Evolutionary conservation across 37 sponge, comb jelly and placozoan genomes (phyloP).

Genomic region (Ephydatia muelleri): DNA sequence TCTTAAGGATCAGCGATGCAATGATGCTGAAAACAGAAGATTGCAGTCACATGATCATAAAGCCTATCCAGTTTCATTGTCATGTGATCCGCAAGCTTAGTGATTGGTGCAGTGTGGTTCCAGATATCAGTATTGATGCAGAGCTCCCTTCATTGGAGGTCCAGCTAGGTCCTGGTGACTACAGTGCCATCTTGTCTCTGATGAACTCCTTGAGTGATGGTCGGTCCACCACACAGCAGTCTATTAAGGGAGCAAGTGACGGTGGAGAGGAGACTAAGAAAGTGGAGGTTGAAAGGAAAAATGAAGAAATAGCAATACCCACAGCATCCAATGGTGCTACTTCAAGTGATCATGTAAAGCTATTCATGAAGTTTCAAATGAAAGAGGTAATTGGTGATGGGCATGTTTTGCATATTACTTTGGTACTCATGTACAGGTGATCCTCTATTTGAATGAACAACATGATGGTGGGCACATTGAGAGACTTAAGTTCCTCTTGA

Average conservation of each 20-base stretch:
- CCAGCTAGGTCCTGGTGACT: constrained; percentile 7
- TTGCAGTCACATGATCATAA: constrained; percentile 32
- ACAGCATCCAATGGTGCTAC: no score
- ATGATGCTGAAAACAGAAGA: neutral
- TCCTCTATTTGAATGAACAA: no score
- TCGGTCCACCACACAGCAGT: neutral
- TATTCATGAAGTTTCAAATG: no score
- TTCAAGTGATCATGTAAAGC: no score
- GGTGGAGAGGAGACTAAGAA: neutral
- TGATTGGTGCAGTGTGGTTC: constrained; percentile 30
- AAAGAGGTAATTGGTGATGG: no score
- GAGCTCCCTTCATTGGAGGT: constrained; percentile 32
- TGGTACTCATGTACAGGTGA: no score
- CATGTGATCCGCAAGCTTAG: constrained; percentile 42
- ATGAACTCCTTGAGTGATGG: neutral
- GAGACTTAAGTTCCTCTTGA: no score
- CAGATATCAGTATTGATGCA: constrained; percentile 28
- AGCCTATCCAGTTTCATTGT: constrained; percentile 42
- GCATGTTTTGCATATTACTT: no score
- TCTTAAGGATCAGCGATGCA: no score
- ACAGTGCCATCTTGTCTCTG: neutral
- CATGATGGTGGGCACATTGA: no score
- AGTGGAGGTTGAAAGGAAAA: neutral
- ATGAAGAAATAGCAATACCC: neutral
- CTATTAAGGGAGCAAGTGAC: neutral